phyloP scores from a whole-genome alignment of 2,113 vertebrate species.

The Laticauda laticaudata region DNA sequence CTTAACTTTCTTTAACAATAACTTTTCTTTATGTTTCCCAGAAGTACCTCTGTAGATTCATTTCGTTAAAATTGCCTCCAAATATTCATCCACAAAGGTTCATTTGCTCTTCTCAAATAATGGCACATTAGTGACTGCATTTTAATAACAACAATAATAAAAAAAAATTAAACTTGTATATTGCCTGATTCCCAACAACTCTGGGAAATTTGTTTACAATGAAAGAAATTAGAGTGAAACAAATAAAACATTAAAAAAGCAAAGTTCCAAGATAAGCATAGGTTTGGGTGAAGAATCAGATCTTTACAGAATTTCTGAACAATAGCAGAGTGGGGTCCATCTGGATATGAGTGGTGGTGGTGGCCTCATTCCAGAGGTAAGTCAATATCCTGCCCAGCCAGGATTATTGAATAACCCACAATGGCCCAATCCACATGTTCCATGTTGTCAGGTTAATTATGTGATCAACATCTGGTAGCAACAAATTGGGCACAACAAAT shows the following conservation, averaged over 20 bases:
- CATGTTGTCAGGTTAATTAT: neutral
- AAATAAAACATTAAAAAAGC: neutral
- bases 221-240: neutral
- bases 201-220: neutral
- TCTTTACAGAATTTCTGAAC: neutral
- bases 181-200: neutral
- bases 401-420: neutral
- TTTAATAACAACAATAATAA: neutral
- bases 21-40: neutral
- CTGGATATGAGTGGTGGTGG: neutral
- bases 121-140: neutral
- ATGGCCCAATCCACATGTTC: neutral
- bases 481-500: neutral
- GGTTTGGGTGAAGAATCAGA: neutral
- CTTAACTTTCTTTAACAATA: neutral
- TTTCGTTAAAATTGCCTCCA: neutral
- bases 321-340: neutral
- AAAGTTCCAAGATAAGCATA: neutral
- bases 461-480: neutral
- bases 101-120: neutral
- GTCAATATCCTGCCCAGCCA: neutral
- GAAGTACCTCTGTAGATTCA: neutral
- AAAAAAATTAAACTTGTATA: neutral
- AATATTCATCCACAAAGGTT: neutral
- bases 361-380: neutral